Percentiles rank a stretch among this genome's conserved stretches.
phyloP scores from a whole-genome alignment of 2,113 vertebrate species.

The Carollia perspicillata region DNA sequence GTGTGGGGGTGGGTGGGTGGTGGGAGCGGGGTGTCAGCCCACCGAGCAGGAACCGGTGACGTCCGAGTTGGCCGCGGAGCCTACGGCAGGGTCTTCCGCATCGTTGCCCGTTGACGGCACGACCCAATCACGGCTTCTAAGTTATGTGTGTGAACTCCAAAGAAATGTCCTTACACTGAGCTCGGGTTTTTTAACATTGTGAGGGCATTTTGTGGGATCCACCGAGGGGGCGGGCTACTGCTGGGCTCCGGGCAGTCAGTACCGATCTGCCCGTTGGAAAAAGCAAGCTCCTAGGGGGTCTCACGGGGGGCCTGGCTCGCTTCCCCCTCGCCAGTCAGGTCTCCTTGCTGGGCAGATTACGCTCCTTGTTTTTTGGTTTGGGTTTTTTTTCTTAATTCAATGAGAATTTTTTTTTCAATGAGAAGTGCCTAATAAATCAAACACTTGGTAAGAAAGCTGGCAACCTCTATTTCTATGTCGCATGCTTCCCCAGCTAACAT shows the following conservation, averaged over 20 bases:
- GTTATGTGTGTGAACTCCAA: background rate
- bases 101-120: background rate
- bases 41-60: background rate
- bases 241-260: fast-evolving
- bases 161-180: background rate
- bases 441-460: background rate
- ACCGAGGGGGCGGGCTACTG: background rate
- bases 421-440: background rate
- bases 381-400: background rate
- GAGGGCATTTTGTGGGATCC: background rate
- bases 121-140: background rate
- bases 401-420: background rate
- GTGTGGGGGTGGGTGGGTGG: too few relatives aligned
- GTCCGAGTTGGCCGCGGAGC: too few relatives aligned
- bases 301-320: too few relatives aligned
- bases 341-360: background rate
- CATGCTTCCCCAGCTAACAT: background rate
- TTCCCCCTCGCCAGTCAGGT: background rate
- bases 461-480: background rate
- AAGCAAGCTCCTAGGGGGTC: background rate
- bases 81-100: background rate
- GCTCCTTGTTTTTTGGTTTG: background rate
- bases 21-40: background rate
- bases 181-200: background rate
- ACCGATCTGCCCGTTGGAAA: background rate